Evolutionary conservation across 2,888 invertebrate genomes (phyloP), one percentile per base, ranked within the genome.

Genomic region (Beris morrisii): DNA sequence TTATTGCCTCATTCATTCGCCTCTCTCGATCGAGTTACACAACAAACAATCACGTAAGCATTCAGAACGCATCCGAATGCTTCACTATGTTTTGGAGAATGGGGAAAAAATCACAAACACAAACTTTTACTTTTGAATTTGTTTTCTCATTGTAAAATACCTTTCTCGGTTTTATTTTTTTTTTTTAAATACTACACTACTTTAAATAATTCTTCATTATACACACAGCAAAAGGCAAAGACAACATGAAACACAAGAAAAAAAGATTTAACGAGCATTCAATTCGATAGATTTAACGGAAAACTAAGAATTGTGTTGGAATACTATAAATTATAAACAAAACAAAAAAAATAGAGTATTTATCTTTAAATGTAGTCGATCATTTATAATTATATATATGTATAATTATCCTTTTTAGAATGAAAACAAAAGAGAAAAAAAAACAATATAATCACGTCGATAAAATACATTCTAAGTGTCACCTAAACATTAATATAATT

Each of bases 311-410:
- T 38, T 7, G 5, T 15, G 15, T n/a, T 48, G 3, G 11, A 32
- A 55, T 55, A n/a, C 55, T 55, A 32, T 55, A n/a, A 32, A 55
- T 55, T 55, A 31, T 43, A 11, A 43, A 56, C 5, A 30, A 28
- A 38, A 56, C 12, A 56, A 28, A n/a, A 30, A 38, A 45, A 45
- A 64, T 64, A 64, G 64, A 54, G 54, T 64, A 64, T 64, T 64
- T 64, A 64, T 64, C 64, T 54, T 64, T 44, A 31, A 53, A 44
- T 55, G 64, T 64, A 64, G 64, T 64, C 53, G 54, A 64, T 54
- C 64, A 64, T 54, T 54, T 64, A 54, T 46, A 30, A 64, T 64
- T 64, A 52, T 48, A 59, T 59, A 61, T 64, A 52, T 48, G 48
- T 59, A 61, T 61, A 52, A 52, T 6, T 52, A 52, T 63, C 22